These are phyloP conservation scores for Eupelmus urozonus DNA, from an alignment of 2,888 invertebrate species.

Conservation along the genomic window DNA sequence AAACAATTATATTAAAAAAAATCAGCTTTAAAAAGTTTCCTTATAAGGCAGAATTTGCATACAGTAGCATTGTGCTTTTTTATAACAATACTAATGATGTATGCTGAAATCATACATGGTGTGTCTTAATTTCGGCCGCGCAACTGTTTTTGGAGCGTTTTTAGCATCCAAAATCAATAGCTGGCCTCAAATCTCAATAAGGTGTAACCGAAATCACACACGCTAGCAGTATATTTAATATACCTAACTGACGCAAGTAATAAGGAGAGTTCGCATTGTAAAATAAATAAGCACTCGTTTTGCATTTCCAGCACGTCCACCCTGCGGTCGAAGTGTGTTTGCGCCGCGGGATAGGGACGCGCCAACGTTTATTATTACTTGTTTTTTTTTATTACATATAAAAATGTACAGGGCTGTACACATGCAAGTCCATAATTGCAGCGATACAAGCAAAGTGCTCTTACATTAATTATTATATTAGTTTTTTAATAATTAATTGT, in stretches of 20 bases:
- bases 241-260: not conserved
- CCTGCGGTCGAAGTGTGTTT: conserved; percentile 32
- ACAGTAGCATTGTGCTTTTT: not conserved
- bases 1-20: no score
- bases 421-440: conserved; percentile 74
- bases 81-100: no score
- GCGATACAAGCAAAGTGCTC: conserved; percentile 75
- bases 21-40: no score
- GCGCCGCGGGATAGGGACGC: conserved; percentile 31
- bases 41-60: not conserved
- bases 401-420: conserved; percentile 75
- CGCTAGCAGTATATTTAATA: no score
- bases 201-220: no score
- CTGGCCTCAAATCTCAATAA: no score
- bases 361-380: conserved; percentile 52
- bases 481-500: conserved; percentile 70
- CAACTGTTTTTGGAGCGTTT: no score
- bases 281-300: conserved; percentile 50
- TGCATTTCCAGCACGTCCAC: conserved; percentile 59
- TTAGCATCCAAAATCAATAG: conserved; percentile 2
- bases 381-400: conserved; percentile 70
- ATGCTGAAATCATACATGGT: no score
- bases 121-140: no score
- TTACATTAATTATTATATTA: conserved; percentile 69
- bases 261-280: not conserved